Evolutionary conservation across 1,140 invertebrate species (phyloP).

Genomic region (Vanessa tameamea): DNA sequence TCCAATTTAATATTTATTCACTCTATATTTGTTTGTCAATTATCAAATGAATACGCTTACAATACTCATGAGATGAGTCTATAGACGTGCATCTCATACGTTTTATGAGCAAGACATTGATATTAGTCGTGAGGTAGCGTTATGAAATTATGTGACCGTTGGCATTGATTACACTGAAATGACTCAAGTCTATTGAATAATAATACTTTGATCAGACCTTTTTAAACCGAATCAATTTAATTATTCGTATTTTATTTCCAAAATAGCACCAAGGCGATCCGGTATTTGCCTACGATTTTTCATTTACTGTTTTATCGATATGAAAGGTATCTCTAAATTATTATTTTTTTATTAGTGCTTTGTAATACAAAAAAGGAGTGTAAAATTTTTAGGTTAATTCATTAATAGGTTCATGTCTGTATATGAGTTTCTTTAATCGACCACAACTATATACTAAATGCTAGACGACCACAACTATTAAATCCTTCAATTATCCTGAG

Average conservation of each 20-base stretch:
- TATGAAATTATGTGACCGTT: not conserved
- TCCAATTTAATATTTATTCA: not conserved
- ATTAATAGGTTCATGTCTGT: too few species aligned
- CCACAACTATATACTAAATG: too few species aligned
- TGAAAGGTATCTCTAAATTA: not conserved
- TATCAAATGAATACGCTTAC: not conserved
- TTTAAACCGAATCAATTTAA: conserved; percentile 7
- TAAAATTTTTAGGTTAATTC: too few species aligned
- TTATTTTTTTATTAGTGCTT: too few species aligned
- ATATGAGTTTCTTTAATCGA: too few species aligned
- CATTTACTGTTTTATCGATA: not conserved
- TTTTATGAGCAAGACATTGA: conserved; percentile 9
- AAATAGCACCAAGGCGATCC: conserved; percentile 16
- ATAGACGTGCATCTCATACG: conserved; percentile 3
- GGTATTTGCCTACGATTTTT: not conserved
- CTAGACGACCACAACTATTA: too few species aligned
- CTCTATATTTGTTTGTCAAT: not conserved
- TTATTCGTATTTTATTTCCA: not conserved
- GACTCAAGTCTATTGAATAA: conserved; percentile 5
- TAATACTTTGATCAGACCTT: not conserved
- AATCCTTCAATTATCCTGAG: too few species aligned
- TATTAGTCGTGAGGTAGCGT: conserved; percentile 10
- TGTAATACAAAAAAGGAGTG: too few species aligned
- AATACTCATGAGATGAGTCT: not conserved
- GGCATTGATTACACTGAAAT: conserved; percentile 15